Evolutionary conservation across 2,797 vertebrate genomes (phyloP).

Genomic region (Xenopus petersii): DNA sequence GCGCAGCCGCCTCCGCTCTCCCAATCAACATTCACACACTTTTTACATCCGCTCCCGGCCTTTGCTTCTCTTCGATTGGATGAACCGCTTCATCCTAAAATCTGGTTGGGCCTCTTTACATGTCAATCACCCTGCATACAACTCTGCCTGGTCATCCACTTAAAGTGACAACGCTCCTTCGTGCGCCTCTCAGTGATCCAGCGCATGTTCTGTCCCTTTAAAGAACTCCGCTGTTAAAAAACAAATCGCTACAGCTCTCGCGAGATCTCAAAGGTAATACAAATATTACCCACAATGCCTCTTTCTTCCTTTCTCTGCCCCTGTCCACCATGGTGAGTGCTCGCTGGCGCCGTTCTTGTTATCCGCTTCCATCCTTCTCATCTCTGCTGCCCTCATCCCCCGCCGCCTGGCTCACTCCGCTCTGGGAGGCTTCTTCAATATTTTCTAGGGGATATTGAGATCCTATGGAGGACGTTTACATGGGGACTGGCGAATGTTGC

Average conservation of each 20-base stretch:
- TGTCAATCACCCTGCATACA: not conserved
- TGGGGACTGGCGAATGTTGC: rapidly evolving
- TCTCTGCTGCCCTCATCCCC: rapidly evolving
- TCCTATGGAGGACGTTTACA: not conserved
- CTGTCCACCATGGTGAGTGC: slow-evolving; percentile 84
- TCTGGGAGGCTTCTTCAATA: rapidly evolving
- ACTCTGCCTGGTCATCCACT: not conserved
- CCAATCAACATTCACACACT: not conserved
- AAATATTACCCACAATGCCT: slow-evolving; percentile 76
- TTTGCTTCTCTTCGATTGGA: not conserved
- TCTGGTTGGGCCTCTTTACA: not conserved
- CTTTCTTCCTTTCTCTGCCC: slow-evolving; percentile 62
- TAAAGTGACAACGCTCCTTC: slow-evolving; percentile 1
- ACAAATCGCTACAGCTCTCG: slow-evolving; percentile 52
- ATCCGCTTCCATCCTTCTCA: slow-evolving; percentile 55
- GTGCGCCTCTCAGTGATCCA: no score
- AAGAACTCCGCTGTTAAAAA: slow-evolving; percentile 17
- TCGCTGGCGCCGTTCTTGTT: rapidly evolving
- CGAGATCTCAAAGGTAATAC: slow-evolving; percentile 51
- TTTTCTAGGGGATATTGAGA: not conserved
- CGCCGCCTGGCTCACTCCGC: no score
- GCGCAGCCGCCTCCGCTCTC: not conserved
- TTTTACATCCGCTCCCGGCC: not conserved
- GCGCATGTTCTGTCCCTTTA: no score
- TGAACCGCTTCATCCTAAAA: not conserved